Conservation (phyloP, 2,797 vertebrate genomes). For the Hemibagrus guttatus region DNA sequence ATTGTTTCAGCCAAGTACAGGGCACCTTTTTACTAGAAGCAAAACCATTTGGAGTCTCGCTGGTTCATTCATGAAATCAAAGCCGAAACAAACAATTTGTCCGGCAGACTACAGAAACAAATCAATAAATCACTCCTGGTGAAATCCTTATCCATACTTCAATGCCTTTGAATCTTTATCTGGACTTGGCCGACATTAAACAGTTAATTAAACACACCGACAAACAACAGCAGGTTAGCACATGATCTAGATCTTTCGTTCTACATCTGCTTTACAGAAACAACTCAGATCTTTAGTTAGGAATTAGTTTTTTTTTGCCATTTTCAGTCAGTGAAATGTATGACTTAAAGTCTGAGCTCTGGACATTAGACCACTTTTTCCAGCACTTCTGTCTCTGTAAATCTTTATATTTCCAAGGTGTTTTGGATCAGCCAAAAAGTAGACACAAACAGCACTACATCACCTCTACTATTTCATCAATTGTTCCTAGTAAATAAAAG, state of each 20-base stretch:
- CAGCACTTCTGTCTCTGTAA: neutral
- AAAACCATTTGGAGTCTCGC: slow-evolving; percentile 29
- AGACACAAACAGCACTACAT: too few relatives aligned
- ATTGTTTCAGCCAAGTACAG: slow-evolving; percentile 71
- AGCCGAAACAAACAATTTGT: slow-evolving; percentile 29
- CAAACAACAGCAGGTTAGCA: neutral
- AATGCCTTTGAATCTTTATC: slow-evolving; percentile 4
- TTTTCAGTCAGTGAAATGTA: neutral
- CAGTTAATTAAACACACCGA: neutral
- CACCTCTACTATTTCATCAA: neutral
- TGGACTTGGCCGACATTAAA: neutral
- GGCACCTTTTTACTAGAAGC: slow-evolving; percentile 46
- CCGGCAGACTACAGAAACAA: slow-evolving; percentile 9
- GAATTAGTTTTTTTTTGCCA: neutral
- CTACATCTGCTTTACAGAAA: neutral
- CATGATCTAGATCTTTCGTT: neutral
- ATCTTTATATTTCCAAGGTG: neutral
- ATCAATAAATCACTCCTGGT: slow-evolving; percentile 23
- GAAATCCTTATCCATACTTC: neutral
- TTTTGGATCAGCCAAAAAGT: neutral
- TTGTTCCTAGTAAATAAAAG: too few relatives aligned
- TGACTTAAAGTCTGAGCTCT: neutral
- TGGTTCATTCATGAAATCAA: slow-evolving; percentile 44
- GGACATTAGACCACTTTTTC: too few relatives aligned
- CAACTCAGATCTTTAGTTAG: neutral